Base-by-base conservation (phyloP, 2,113 vertebrate species). In the Entelurus aequoreus region DNA sequence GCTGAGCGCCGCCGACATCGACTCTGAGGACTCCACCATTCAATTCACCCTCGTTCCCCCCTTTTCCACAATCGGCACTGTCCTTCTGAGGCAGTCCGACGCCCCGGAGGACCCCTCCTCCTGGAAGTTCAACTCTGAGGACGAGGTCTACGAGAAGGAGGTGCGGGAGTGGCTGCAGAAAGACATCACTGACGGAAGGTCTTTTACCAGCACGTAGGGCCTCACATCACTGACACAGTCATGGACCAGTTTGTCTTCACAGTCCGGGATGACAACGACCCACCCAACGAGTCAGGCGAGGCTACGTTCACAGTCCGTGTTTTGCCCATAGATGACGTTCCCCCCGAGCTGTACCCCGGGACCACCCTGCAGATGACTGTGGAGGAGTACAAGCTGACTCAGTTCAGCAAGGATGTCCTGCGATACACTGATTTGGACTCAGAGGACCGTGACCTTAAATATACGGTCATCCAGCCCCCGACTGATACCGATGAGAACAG, bases 251-350 rank as follows among this genome's bases (percentile, higher is more conserved):
- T 98, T 4, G 12, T 84, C 8, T 98, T 98, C 62, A 92, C 89
- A 62, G 92, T 94, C 11, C 93, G 94, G 76, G 96, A 98, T 75
- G 94, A 95, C 84, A 94, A 95, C 1, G 95, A 98, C 60, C 95
- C 96, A 1, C 95, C 96, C 6, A 97, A 98, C 42, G 88, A 84
- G 62, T 98, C 94, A 0, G 92, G 87, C 7, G 84, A 90, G 1
- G 94, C 88, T 37, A 83, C 61, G 1, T 98, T 98, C 66, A 63
- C 92, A 7, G 81, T 96, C 4, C 90, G 89, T 6, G 79, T 97
- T 5, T 89, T 95, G 48, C 93, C 96, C 0, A 79, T 97, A 3
- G 96, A 98, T 44, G 92, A 93, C 12, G 74, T 98, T 1, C 92
- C 95, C 11, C 95, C 95, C 0, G 90, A 93, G 60, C 81, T 94